Base-by-base conservation (phyloP, 1,140 invertebrate genomes). In the Drosophila sturtevanti region DNA sequence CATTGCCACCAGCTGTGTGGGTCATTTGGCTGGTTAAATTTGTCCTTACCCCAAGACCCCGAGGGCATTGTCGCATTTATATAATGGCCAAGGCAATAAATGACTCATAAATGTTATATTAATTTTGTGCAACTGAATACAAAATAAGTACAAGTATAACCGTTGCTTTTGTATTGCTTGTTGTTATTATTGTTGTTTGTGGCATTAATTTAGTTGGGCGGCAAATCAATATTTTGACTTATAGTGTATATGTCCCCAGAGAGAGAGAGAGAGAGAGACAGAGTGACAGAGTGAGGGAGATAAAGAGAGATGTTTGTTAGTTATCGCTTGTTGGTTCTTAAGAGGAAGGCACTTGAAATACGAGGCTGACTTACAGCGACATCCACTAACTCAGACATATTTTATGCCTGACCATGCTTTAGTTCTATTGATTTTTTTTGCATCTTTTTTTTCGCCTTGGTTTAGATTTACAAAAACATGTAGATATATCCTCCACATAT, bases 41-140 rank as follows among this genome's bases (percentile, higher is more conserved):
- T 60, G 55, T 58, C 58, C 65, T 59, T 34, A 7, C 24, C 38
- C 37, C 21, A 37, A 14, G 21, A 38, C 34, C 14, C 18, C 24
- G 21, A 54, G 16, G 54, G 44, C 16, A 21, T 2, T 9, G 41
- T 24, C 24, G 11, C 51, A 12, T 65, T 68, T 62, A 76, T 56
- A 84, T 68, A 84, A 82, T 75, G 75, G 75, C 71, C 65, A 44
- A 31, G 72, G 68, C 82, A 79, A 81, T 78, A 78, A 85, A 77
- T 85, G 78, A 75, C 70, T 81, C 78, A 81, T 78, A 81, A 86
- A 87, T 87, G 82, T 76, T 76, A 52, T 68, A 87, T 78, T 86
- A 78, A 86, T 75, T 67, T 66, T 87, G 69, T 85, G 62, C 64
- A 63, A 66, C 64, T 67, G 48, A 72, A 76, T 58, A 68, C 18